Percentiles rank a stretch among this genome's conserved stretches.
Conservation (phyloP, 2,888 invertebrate species). For the Meliscaeva auricollis region DNA sequence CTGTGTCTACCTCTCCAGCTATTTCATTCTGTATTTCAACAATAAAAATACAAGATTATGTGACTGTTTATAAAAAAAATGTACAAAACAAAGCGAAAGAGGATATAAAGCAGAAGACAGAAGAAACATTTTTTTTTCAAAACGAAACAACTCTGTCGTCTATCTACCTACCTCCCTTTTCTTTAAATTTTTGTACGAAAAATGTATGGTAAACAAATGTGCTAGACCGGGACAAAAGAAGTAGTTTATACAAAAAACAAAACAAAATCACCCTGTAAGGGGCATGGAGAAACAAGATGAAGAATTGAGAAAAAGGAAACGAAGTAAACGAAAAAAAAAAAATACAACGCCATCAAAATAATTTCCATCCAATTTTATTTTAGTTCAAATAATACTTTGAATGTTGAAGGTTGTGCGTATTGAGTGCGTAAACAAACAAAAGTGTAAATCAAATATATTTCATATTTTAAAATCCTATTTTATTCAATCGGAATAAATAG, state of each 20-base stretch:
- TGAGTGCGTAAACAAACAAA: neutral
- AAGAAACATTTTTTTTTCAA: neutral
- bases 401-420: conserved; percentile 19
- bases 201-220: conserved; percentile 31
- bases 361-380: conserved; percentile 16
- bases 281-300: neutral
- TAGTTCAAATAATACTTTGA: conserved; percentile 62
- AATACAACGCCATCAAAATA: conserved; percentile 64
- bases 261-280: neutral
- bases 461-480: neutral
- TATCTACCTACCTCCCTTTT: neutral
- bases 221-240: conserved; percentile 32
- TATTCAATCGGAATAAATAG: neutral
- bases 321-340: conserved; percentile 14
- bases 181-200: neutral
- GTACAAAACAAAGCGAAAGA: conserved; percentile 58
- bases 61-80: conserved; percentile 6
- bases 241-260: neutral
- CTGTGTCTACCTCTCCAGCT: too few species aligned
- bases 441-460: neutral
- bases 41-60: neutral
- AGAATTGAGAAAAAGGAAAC: neutral
- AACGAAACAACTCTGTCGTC: conserved; percentile 17
- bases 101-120: conserved; percentile 8
- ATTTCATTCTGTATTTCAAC: too few species aligned